Base-by-base conservation (phyloP, 2,888 invertebrate genomes). In the Iselma pallidipennis region DNA sequence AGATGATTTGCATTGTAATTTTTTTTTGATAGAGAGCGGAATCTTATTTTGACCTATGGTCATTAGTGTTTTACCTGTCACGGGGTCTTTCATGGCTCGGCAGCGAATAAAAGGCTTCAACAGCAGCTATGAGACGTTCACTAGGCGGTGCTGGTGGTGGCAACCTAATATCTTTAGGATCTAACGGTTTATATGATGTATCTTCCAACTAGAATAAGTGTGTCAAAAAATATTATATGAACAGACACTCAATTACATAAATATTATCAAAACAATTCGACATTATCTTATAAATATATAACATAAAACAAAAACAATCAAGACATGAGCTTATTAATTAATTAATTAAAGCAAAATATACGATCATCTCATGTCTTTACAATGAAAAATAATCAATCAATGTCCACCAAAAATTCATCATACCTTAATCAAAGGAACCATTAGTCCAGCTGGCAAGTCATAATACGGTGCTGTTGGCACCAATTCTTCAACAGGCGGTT, bases 61-160 rank as follows among this genome's bases (percentile, higher is more conserved):
- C 63, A 37, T 37, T n/a, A 59, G 56, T 69, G 59, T 68, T 71
- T 75, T 81, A 92, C 93, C 91, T 92, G 83, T 98, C 97, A 76
- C 97, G 85, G 0, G 98, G 97, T 62, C 95, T 87, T 77, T 98
- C 98, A 78, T 98, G 96, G 71, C 94, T 93, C 5, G 98, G 96
- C 26, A 93, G 89, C 1, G 94, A 91, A 82, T 98, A 98, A 85
- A 98, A 99, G 1, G 96, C 95, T 76, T 98, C 96, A 0, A 99
- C 92, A 7, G 98, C 98, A 19, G 94, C 93, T 31, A 98, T 84
- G 42, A 99, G 84, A 62, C 96, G 85, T 66, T 98, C 98, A 76
- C 91, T 96, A 12, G 98, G 98, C 25, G 98, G 96, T 66, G 95
- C 92, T 1, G 98, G 96, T 7, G 97, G 94, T 19, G 98, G 98